Base-by-base conservation (phyloP, 2,888 invertebrate species). In the Lomographa bimaculata region DNA sequence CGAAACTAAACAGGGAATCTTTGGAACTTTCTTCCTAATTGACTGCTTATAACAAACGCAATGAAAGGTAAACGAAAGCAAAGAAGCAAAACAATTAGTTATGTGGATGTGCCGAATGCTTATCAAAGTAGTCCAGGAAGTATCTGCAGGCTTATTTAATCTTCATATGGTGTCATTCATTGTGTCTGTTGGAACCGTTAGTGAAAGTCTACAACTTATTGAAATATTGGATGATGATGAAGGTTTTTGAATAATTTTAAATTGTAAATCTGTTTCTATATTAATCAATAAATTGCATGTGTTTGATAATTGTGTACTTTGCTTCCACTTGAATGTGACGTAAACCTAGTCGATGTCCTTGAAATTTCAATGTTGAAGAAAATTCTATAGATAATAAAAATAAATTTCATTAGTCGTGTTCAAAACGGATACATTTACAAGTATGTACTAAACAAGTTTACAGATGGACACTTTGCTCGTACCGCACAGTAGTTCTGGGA, bases 41-140 rank as follows among this genome's bases (percentile, higher is more conserved):
- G 16, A 10, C 7, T 5, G 8, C 16, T 45, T 50, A 21, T 24
- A 36, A 17, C 7, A 34, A 51, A 29, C 55, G 58, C 43, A 53
- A 69, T 61, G 60, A 45, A 41, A 43, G 27, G 30, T 30, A 32
- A 42, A 29, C 6, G 5, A 32, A 25, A 18, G 6, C 19, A 28
- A n/a, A 46, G n/a, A 43, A 38, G 16, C 17, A 26, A 39, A 33
- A 21, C 26, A 30, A 41, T 18, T 4, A 48, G 63, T 63, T 35
- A 86, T 89, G 89, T 89, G 86, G 85, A 72, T 87, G 67, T 76
- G 78, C 48, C 70, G 79, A 57, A 58, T 86, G 57, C 52, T 87
- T 28, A 43, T 87, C 43, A 83, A 69, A 54, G 54, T 86, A 37
- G 63, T 85, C 18, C 66, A 72, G 8, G 70, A 81, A 57, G 57